These are phyloP conservation scores for Aporrectodea caliginosa DNA, from an alignment of 1,140 invertebrate genomes.

Conservation along the genomic window DNA sequence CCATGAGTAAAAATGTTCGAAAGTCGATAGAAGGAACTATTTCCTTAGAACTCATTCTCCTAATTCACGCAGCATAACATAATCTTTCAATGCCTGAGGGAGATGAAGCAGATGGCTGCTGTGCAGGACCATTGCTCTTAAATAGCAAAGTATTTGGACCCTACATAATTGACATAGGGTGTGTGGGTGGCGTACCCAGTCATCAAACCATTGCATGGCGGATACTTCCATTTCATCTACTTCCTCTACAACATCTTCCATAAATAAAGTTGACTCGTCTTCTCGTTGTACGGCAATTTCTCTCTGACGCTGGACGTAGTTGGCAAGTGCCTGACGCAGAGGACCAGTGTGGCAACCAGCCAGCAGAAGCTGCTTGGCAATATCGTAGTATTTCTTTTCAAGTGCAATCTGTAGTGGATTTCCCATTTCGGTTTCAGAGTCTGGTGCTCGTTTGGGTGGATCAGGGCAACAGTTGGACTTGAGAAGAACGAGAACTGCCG, in stretches of 20 bases:
- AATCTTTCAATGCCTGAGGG: not conserved
- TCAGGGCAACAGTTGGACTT: constrained; percentile 42
- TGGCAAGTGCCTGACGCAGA: constrained; percentile 9
- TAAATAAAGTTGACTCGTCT: not conserved
- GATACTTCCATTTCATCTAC: not conserved
- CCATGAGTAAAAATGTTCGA: too few relatives aligned
- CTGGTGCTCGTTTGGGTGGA: constrained; percentile 1
- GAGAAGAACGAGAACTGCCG: constrained; percentile 42
- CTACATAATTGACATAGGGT: not conserved
- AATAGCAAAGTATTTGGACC: not conserved
- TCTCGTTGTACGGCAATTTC: not conserved
- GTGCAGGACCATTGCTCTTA: not conserved
- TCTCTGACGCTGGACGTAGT: not conserved
- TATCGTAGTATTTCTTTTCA: constrained; percentile 12
- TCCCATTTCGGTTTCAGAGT: not conserved
- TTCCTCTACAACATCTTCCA: not conserved
- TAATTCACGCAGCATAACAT: not conserved
- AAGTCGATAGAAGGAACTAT: too few relatives aligned
- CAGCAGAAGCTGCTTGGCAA: constrained; percentile 31
- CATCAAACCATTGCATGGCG: not conserved
- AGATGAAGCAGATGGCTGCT: not conserved
- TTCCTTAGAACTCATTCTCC: not conserved
- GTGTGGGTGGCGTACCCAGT: not conserved
- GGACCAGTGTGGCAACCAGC: constrained; percentile 20
- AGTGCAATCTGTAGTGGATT: constrained; percentile 24